Evolutionary conservation across 2,888 invertebrate genomes (phyloP).

Genomic region (Amorpha juglandis): DNA sequence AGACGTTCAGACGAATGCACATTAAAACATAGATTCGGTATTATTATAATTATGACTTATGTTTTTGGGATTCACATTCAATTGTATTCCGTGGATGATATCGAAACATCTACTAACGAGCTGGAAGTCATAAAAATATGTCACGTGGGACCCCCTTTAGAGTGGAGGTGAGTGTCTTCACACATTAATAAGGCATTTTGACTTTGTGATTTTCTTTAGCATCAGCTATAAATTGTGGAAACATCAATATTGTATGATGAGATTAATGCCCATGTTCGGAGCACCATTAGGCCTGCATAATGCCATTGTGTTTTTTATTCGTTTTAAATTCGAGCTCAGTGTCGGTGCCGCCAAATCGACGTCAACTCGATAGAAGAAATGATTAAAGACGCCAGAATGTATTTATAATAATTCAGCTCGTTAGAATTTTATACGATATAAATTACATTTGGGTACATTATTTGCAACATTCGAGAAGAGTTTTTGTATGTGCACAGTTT

Average conservation of each 20-base stretch:
- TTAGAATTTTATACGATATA: conserved; percentile 33
- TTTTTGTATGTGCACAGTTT: background rate
- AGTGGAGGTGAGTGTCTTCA: conserved; percentile 78
- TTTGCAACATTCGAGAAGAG: background rate
- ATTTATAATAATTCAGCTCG: conserved; percentile 54
- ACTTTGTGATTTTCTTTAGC: conserved; percentile 74
- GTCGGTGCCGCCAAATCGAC: conserved; percentile 72
- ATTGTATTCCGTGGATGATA: conserved; percentile 78
- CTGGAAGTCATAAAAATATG: conserved; percentile 75
- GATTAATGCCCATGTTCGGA: conserved; percentile 82
- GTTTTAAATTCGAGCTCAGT: conserved; percentile 61
- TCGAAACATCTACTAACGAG: conserved; percentile 78
- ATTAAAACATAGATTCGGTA: conserved; percentile 55
- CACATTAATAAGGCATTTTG: conserved; percentile 81
- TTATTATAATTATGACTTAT: conserved; percentile 74
- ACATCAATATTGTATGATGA: conserved; percentile 83
- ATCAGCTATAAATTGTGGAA: conserved; percentile 76
- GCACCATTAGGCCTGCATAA: conserved; percentile 80
- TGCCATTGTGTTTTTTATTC: conserved; percentile 79
- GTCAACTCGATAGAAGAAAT: conserved; percentile 59
- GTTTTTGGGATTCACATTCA: conserved; percentile 78
- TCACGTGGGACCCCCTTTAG: conserved; percentile 58
- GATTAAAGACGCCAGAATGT: conserved; percentile 65
- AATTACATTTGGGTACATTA: conserved; percentile 29
- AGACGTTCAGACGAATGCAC: conserved; percentile 46